phyloP scores from a whole-genome alignment of 1,140 invertebrate species.

The Bradysia coprophila region DNA sequence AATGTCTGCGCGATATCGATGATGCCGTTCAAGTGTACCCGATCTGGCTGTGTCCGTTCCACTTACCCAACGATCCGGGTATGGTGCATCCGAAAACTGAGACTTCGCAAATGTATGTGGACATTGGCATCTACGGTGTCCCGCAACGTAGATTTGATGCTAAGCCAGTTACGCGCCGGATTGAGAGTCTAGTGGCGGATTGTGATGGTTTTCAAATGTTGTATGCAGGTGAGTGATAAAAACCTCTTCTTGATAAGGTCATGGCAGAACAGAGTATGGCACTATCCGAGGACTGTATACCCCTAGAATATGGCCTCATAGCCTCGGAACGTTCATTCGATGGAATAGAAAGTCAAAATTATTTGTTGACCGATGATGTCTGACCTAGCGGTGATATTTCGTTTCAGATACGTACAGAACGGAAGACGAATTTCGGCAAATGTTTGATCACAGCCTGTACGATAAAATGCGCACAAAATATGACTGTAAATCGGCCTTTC shows the following conservation, averaged over 20 bases:
- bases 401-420: conserved; percentile 60
- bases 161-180: conserved; percentile 33
- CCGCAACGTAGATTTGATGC: conserved; percentile 46
- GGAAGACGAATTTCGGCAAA: conserved; percentile 52
- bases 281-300: no score
- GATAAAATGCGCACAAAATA: conserved; percentile 42
- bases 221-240: conserved; percentile 56
- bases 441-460: conserved; percentile 69
- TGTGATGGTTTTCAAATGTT: conserved; percentile 69
- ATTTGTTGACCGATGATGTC: no score
- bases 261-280: background rate
- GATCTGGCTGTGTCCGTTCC: conserved; percentile 70
- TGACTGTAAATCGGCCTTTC: conserved; percentile 51
- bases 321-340: no score
- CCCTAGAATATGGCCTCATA: no score
- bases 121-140: conserved; percentile 63
- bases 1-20: conserved; percentile 44
- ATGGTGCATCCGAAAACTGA: conserved; percentile 36
- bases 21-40: conserved; percentile 57
- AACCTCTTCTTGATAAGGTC: conserved; percentile 50
- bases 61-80: conserved; percentile 42
- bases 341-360: no score
- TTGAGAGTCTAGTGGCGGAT: conserved; percentile 51
- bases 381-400: no score
- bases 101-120: conserved; percentile 46